Evolutionary conservation across 2,888 invertebrate genomes (phyloP), one percentile per base, ranked within the genome.

Genomic region (Napeogenes sylphis): DNA sequence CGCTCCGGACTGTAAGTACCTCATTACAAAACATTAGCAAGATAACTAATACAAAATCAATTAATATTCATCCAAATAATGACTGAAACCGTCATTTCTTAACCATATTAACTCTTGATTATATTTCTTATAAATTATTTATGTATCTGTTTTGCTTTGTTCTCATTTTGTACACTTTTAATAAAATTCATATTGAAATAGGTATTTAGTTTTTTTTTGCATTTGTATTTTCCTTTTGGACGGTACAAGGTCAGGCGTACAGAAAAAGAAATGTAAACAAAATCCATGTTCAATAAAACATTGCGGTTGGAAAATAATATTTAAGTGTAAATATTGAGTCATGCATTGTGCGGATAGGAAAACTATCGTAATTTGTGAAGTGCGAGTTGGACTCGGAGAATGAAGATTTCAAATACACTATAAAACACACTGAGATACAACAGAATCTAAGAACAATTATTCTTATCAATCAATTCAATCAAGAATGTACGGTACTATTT

Each of bases 1-100:
- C 66, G 94, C 95, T 80, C 93, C 94, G 87, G 95, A 95, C 92
- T 94, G 96, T 96, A 93, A 95, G 96, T 93, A 87, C 79, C 78
- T 82, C 75, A 68, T 78, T 73, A 72, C 61, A 58, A 61, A 61
- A 56, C 21, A 58, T 33, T 35, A 33, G 5, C 51, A n/a, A 51
- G 6, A 45, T 30, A 53, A 10, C 5, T 3, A 47, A n/a, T 3
- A 42, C 8, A 42, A 42, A 42, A 42, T 42, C 42, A 42, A 10
- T 42, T 42, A 42, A 42, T 42, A 42, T 42, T 12, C 42, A 8
- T 12, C 42, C 12, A 2, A 12, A 42, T 42, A 12, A 6, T 10
- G 5, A 12, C 42, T 42, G 5, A 42, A 42, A 42, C 10, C 3
- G 2, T 42, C 12, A 1, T 10, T 42, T 10, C 42, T 21, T 21